Evolutionary conservation across 2,888 invertebrate species (phyloP), one percentile per base, ranked within the genome.

Genomic region (Parnassius apollo): DNA sequence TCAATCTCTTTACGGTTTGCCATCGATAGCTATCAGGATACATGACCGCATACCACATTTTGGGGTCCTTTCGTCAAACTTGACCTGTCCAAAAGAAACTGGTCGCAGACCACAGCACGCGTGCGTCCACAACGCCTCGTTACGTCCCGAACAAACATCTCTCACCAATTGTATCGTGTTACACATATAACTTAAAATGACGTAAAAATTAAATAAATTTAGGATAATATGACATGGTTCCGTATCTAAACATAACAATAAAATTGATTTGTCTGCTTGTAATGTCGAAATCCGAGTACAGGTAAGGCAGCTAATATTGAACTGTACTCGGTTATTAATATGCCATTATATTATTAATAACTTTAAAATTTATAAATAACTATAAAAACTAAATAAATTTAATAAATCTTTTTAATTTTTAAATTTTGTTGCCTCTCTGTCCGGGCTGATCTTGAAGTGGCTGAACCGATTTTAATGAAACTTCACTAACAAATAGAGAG

Each of bases 131-230:
- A 11, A 8, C 44, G 50, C 22, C 55, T 42, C 42, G 45, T 42
- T 48, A 18, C 13, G n/a, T 59, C 48, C 42, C 49, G 18, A 18
- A 55, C 48, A 55, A 58, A 61, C 56, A 50, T 56, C 61, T 62
- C 52, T 57, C 61, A 45, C 13, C 50, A 52, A 25, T 52, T 42
- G 22, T 35, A 62, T 62, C 61, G 42, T 11, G 25, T 62, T 62
- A 57, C 61, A 42, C 12, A 48, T 46, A 46, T 46, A 52, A 57
- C 9, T 52, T 42, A 52, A 46, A 57, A 48, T 13, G 61, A 62
- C 61, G 52, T 57, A 42, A 52, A 56, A 57, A 52, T 62, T 52
- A n/a, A 53, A 22, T 10, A 8, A 8, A 52, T 12, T 25, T 42
- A 0, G 12, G 11, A 42, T 25, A 44, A 42, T n/a, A 12, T 18